Evolutionary conservation across 2,113 vertebrate genomes (phyloP).

Genomic region (Oxyura jamaicensis): DNA sequence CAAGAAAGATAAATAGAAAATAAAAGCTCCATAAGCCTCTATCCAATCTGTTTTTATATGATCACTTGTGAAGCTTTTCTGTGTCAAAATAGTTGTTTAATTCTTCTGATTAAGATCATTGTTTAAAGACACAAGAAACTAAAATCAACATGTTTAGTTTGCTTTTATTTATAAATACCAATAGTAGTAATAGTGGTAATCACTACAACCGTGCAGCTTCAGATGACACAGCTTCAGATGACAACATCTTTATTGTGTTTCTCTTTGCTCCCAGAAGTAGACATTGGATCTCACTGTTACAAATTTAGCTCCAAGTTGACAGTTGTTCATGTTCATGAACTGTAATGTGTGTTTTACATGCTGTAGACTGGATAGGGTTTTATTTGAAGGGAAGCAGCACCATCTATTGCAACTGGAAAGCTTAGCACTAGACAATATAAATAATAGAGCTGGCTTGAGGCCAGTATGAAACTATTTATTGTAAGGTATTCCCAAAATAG

Average conservation of each 20-base stretch:
- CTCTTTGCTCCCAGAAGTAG: background rate
- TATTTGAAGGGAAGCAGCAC: constrained; percentile 46
- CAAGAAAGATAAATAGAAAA: background rate
- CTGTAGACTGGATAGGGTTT: background rate
- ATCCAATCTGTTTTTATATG: background rate
- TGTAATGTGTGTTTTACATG: background rate
- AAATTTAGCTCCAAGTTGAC: background rate
- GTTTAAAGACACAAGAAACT: background rate
- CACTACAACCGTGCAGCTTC: background rate
- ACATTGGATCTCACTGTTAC: background rate
- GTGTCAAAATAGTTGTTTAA: background rate
- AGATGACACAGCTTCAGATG: background rate
- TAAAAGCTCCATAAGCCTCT: background rate
- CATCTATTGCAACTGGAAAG: constrained; percentile 63
- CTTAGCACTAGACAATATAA: background rate
- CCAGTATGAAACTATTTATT: background rate
- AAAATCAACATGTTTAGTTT: background rate
- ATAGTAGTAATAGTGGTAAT: background rate
- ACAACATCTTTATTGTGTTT: background rate
- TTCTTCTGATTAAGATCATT: background rate
- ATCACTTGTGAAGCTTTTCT: background rate
- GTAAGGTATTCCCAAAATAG: background rate
- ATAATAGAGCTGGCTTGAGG: background rate
- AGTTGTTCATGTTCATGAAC: background rate
- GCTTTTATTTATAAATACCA: background rate